Evolutionary conservation across 2,113 vertebrate species (phyloP).

Genomic region (Serilophus lunatus): DNA sequence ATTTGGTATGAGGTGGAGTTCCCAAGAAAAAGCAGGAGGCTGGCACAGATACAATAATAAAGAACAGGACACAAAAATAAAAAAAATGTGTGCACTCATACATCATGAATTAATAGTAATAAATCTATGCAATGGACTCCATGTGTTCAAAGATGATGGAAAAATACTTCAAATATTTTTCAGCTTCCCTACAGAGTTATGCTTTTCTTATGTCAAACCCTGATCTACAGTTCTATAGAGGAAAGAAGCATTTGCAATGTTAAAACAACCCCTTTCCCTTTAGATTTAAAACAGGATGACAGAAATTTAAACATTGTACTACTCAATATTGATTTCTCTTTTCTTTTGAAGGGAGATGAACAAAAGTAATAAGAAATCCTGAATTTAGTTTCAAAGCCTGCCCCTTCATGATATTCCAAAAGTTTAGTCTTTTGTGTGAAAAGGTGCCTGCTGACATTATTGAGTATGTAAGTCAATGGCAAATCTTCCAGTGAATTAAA

Average conservation of each 20-base stretch:
- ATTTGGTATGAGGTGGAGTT: neutral
- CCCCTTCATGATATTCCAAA: neutral
- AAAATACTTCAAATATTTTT: conserved; percentile 50
- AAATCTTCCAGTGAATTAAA: neutral
- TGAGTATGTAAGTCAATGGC: neutral
- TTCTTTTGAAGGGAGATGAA: neutral
- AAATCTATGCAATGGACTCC: neutral
- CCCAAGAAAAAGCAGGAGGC: neutral
- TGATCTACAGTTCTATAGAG: conserved; percentile 24
- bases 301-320: conserved; percentile 36
- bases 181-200: neutral
- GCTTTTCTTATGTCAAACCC: conserved; percentile 25
- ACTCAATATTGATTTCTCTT: conserved; percentile 6
- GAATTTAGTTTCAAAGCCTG: neutral
- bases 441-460: neutral
- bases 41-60: neutral
- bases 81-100: neutral
- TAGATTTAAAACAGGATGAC: conserved; percentile 30
- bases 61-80: neutral
- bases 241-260: neutral
- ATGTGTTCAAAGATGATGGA: conserved; percentile 52
- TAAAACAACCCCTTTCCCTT: conserved; percentile 25
- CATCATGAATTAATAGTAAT: neutral
- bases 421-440: neutral
- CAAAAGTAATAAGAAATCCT: conserved; percentile 3